These are phyloP conservation scores for Eupeodes latifasciatus DNA, from an alignment of 2,888 invertebrate species.

Conservation along the genomic window DNA sequence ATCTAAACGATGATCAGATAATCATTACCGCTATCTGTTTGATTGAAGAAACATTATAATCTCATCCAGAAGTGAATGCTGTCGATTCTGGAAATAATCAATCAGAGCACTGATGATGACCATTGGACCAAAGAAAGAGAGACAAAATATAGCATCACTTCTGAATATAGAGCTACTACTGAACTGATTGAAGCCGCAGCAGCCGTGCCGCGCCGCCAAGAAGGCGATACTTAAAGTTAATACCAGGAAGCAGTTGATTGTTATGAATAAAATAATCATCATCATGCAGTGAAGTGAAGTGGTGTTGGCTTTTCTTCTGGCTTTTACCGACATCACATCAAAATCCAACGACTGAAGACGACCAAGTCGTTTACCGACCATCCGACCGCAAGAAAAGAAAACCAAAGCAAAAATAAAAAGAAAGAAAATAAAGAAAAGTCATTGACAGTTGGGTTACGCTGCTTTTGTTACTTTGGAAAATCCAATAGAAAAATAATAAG, in stretches of 20 bases:
- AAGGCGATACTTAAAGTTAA: slow-evolving; percentile 56
- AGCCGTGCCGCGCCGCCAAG: not conserved
- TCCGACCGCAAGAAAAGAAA: slow-evolving; percentile 35
- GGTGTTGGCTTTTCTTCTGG: not conserved
- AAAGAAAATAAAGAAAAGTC: slow-evolving; percentile 42
- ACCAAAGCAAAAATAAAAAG: slow-evolving; percentile 18
- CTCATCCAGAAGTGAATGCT: slow-evolving; percentile 42
- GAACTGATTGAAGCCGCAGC: slow-evolving; percentile 46
- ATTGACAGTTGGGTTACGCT: slow-evolving; percentile 33
- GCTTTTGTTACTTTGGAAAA: slow-evolving; percentile 10
- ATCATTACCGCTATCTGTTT: slow-evolving; percentile 35
- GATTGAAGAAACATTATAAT: slow-evolving; percentile 37
- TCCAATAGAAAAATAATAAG: not conserved
- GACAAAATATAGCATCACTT: not conserved
- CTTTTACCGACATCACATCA: slow-evolving; percentile 13
- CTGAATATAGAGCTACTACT: not conserved
- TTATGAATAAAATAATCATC: slow-evolving; percentile 63
- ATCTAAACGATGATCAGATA: slow-evolving; percentile 11
- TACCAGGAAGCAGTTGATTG: slow-evolving; percentile 72
- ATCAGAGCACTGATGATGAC: slow-evolving; percentile 48
- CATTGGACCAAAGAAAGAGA: not conserved
- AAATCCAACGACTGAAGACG: not conserved
- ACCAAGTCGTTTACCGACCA: slow-evolving; percentile 4
- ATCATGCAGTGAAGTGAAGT: slow-evolving; percentile 33
- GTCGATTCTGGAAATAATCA: slow-evolving; percentile 71